Base-by-base conservation (phyloP, 2,113 vertebrate genomes). In the Coracopsis vasa region DNA sequence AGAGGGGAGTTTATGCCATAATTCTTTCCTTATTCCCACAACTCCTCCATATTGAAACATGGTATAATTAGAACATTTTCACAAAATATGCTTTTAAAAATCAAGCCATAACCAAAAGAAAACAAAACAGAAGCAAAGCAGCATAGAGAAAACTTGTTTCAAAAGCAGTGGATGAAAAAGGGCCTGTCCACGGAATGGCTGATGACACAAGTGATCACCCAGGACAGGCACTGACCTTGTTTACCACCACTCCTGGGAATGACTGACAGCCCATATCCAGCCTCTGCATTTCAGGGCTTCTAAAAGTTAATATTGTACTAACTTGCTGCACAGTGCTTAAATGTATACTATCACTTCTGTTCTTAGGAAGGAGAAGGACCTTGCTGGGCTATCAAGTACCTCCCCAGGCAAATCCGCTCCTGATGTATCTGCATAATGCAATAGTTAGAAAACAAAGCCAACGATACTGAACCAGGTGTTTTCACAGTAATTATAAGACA, bases 341-440 rank as follows among this genome's bases (percentile, higher is more conserved):
- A 33, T 8, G 12, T 24, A 16, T 17, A 18, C 44, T 13, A 28
- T 10, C 47, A 10, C 56, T 31, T 15, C 8, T 20, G 53, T 16
- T 25, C 69, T 81, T 15, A 41, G 54, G 45, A 45, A 77, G 80
- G 47, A 78, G 37, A 61, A 81, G 58, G 60, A 67, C 42, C 21
- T 48, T 7, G 4, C 62, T 3, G 29, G 29, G 82, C 62, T 61
- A 56, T 13, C 80, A 18, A 48, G 54, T 11, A n/a, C 50, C 19
- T 71, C 44, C 61, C 73, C 33, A 16, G 21, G 50, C 87, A 84
- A 65, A 80, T 1, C 66, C 56, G 9, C 33, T 70, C 50, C 78
- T 16, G 58, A 66, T 2, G 41, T 3, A 0, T 2, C 39, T 20
- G 35, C 44, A 1, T 10, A 61, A 37, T 0, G 11, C 7, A 50